phyloP scores from a whole-genome alignment of 2,888 invertebrate genomes.

The Acrocera orbiculus region DNA sequence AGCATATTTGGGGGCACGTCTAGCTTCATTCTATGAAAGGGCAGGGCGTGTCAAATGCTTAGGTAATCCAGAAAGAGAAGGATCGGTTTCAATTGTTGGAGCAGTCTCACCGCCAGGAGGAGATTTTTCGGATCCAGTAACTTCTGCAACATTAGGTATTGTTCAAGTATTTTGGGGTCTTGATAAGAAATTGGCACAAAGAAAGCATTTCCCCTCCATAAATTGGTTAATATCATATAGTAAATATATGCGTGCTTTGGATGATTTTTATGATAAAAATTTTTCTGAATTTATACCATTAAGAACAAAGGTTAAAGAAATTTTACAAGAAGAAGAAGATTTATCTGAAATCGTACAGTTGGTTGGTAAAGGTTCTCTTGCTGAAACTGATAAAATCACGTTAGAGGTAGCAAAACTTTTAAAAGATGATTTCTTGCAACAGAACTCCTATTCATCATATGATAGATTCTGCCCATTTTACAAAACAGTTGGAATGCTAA shows the following conservation, averaged over 20 bases:
- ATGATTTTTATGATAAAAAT: conserved; percentile 99
- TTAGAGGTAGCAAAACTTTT: conserved; percentile 95
- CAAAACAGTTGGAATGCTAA: conserved; percentile 98
- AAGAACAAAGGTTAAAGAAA: conserved; percentile 88
- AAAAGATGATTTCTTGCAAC: conserved; percentile 98
- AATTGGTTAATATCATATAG: conserved; percentile 99
- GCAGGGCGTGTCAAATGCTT: conserved; percentile 95
- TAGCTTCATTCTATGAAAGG: conserved; percentile 99
- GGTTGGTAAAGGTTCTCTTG: conserved; percentile 96
- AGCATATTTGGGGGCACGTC: conserved; percentile 92
- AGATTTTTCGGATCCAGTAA: conserved; percentile 99
- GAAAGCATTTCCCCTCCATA: conserved; percentile 99
- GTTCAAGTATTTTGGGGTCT: conserved; percentile 99
- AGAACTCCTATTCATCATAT: conserved; percentile 92
- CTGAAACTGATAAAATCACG: conserved; percentile 98
- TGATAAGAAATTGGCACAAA: conserved; percentile 96
- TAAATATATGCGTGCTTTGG: conserved; percentile 95
- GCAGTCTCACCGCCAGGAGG: conserved; percentile 99
- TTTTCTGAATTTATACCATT: conserved; percentile 93
- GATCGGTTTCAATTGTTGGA: conserved; percentile 97
- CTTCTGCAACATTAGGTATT: conserved; percentile 95
- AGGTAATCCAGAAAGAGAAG: conserved; percentile 95
- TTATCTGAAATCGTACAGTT: conserved; percentile 98
- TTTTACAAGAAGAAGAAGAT: conserved; percentile 97
- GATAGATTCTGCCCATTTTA: conserved; percentile 99